phyloP scores from a whole-genome alignment of 2,888 invertebrate genomes.

The Crepidodera aurea region DNA sequence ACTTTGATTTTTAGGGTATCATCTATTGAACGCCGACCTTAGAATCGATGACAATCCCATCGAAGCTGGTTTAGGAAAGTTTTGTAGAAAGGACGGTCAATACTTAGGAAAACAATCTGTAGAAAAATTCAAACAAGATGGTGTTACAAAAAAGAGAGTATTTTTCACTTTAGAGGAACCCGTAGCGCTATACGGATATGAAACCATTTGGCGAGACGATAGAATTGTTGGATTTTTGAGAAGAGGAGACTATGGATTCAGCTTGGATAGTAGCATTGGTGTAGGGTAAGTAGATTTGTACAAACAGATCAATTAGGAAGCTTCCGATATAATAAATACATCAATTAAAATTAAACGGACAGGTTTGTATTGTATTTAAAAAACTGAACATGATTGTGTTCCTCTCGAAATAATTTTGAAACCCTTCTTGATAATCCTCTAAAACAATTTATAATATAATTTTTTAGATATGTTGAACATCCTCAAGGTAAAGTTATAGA shows the following conservation, averaged over 20 bases:
- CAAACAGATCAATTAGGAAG: too few species aligned
- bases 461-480: slow-evolving; percentile 65
- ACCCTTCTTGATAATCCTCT: background rate
- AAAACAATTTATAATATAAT: slow-evolving; percentile 4
- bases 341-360: too few species aligned
- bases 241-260: slow-evolving; percentile 80
- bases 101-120: slow-evolving; percentile 82
- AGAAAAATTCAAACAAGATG: slow-evolving; percentile 69
- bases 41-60: slow-evolving; percentile 85
- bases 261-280: slow-evolving; percentile 68
- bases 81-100: slow-evolving; percentile 79
- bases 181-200: slow-evolving; percentile 84
- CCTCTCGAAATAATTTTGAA: too few species aligned
- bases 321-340: too few species aligned
- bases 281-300: slow-evolving; percentile 68
- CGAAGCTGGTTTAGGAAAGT: slow-evolving; percentile 81
- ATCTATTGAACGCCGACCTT: slow-evolving; percentile 86
- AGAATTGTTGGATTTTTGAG: slow-evolving; percentile 80
- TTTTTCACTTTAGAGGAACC: slow-evolving; percentile 75
- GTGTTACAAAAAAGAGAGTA: slow-evolving; percentile 76
- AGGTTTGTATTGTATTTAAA: too few species aligned
- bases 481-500: slow-evolving; percentile 70
- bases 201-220: slow-evolving; percentile 83
- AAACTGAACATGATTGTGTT: too few species aligned
- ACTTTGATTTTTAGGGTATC: slow-evolving; percentile 70